A percentile compares a stretch with the other conserved stretches of the same genome.
Evolutionary conservation across 2,113 vertebrate genomes (phyloP).

Genomic region (Connochaetes taurinus): DNA sequence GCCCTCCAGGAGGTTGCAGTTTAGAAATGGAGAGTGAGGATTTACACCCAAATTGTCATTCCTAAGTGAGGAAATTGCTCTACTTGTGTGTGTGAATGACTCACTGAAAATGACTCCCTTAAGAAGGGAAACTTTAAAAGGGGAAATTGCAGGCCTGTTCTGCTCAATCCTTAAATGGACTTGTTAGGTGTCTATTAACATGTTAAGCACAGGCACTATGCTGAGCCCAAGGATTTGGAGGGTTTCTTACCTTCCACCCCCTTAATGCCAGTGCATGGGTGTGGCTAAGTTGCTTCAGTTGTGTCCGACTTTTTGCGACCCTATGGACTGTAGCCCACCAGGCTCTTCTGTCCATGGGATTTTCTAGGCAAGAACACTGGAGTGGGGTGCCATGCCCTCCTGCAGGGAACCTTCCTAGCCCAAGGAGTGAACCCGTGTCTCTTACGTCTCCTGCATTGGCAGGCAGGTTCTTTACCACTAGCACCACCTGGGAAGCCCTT

Average conservation of each 20-base stretch:
- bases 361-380: background rate
- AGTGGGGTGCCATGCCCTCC: background rate
- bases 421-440: background rate
- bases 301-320: background rate
- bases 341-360: background rate
- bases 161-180: background rate
- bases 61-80: background rate
- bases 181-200: background rate
- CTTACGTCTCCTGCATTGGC: background rate
- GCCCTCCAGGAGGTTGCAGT: background rate
- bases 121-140: background rate
- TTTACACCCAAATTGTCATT: background rate
- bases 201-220: background rate
- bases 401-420: background rate
- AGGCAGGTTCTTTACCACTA: background rate
- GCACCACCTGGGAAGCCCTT: background rate
- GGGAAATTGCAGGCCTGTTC: background rate
- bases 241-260: background rate
- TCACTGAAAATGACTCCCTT: background rate
- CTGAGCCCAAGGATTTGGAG: background rate
- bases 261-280: background rate
- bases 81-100: background rate
- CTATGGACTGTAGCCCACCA: background rate
- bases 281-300: background rate
- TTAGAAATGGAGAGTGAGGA: background rate